These are phyloP conservation scores for Drosophila lutescens DNA, from an alignment of 2,888 invertebrate genomes.

Conservation along the genomic window DNA sequence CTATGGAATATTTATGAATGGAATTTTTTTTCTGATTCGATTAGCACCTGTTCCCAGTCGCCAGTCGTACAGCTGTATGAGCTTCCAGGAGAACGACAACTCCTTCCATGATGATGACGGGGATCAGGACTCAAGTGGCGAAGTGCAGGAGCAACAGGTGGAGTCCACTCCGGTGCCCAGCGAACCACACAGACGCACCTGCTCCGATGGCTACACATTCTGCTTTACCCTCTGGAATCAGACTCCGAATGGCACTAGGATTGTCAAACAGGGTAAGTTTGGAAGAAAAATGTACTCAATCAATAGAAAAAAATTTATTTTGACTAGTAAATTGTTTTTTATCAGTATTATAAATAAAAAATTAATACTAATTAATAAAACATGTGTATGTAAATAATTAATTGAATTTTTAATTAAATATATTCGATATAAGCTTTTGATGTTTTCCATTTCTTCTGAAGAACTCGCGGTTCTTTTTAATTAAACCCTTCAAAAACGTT, in stretches of 20 bases:
- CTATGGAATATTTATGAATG: constrained; percentile 5
- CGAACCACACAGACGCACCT: constrained; percentile 60
- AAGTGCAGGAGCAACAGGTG: constrained; percentile 49
- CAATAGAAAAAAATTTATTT: too few relatives aligned
- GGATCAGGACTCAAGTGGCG: constrained; percentile 66
- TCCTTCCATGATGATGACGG: constrained; percentile 75
- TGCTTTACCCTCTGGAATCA: constrained; percentile 81
- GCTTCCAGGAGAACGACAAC: constrained; percentile 79
- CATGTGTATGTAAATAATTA: too few relatives aligned
- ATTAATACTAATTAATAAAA: too few relatives aligned
- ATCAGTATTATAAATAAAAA: too few relatives aligned
- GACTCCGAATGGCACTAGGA: constrained; percentile 67
- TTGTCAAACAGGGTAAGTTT: constrained; percentile 78
- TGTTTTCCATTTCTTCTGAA: too few relatives aligned
- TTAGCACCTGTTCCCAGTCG: constrained; percentile 71
- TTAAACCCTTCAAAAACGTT: too few relatives aligned
- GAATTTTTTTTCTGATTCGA: neutral
- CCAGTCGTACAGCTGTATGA: constrained; percentile 75
- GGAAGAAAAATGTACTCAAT: too few relatives aligned
- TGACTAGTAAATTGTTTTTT: too few relatives aligned
- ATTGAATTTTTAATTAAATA: too few relatives aligned
- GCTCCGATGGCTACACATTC: constrained; percentile 78
- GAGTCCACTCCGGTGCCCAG: constrained; percentile 39
- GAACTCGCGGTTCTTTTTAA: too few relatives aligned
- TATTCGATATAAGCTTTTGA: too few relatives aligned